phyloP scores from a whole-genome alignment of 2,797 vertebrate species.

The Sciaenops ocellatus region DNA sequence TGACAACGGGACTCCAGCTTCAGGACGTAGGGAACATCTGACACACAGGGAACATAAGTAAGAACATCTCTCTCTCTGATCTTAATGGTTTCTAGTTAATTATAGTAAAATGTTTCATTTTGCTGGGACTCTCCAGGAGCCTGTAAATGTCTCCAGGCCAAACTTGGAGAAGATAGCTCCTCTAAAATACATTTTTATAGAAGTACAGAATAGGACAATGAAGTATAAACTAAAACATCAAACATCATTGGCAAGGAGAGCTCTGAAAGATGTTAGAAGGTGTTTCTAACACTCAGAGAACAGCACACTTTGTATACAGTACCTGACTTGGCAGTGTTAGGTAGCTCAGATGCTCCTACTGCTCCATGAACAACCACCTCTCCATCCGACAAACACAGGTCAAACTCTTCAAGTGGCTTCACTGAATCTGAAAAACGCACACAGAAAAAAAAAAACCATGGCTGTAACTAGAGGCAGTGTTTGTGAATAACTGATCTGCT shows the following conservation, averaged over 20 bases:
- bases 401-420: slow-evolving; percentile 97
- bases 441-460: slow-evolving; percentile 19
- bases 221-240: neutral
- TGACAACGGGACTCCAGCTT: slow-evolving; percentile 97
- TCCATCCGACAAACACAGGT: slow-evolving; percentile 95
- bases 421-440: slow-evolving; percentile 87
- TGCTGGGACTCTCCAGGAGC: neutral
- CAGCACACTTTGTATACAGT: slow-evolving; percentile 20
- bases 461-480: neutral
- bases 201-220: neutral
- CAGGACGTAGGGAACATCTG: slow-evolving; percentile 96
- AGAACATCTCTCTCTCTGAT: neutral
- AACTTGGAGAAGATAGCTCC: neutral
- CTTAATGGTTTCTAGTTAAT: neutral
- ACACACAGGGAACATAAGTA: slow-evolving; percentile 17
- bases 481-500: neutral
- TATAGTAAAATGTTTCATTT: neutral
- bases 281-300: neutral
- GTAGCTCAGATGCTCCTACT: slow-evolving; percentile 94
- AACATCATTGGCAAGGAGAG: neutral
- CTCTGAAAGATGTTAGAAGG: neutral
- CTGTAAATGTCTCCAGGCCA: neutral
- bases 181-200: neutral
- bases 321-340: slow-evolving; percentile 98
- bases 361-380: slow-evolving; percentile 97